Base-by-base conservation (phyloP, 2,888 invertebrate species). In the Caprella mutica region DNA sequence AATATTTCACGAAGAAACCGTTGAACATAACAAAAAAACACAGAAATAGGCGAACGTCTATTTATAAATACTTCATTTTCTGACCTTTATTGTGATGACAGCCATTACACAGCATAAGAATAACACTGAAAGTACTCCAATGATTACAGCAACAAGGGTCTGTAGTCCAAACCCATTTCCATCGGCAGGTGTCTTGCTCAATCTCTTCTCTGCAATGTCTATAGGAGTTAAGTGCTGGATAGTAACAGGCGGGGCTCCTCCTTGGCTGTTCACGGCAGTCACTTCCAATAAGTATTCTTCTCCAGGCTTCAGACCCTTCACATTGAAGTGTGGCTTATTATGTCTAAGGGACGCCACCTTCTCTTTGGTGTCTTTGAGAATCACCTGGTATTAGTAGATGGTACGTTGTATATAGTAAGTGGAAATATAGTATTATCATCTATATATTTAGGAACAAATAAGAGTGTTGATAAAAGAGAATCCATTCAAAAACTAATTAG, bases 121-220 rank as follows among this genome's bases (percentile, higher is more conserved):
- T 17, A 62, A 21, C 19, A 58, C 51, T 4, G 54, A 38, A 8
- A 52, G 52, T 5, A 58, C 59, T 1, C 56, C 62, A 21, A 39
- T 52, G 17, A 59, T 40, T 26, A 62, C 56, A n/a, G 56, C 62
- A 3, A 62, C 39, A 3, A 56, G 30, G 6, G 56, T 35, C 27
- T 50, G 19, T 4, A 56, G 48, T 23, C 33, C 48, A 2, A 42
- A 42, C 5, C 56, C 54, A 14, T 46, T 27, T 2, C 46, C 40
- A 17, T 55, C 55, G 1, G 56, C 56, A 6, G 56, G 52, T 19
- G 62, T 52, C 5, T 58, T 52, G 27, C 62, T 62, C 39, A 58
- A 51, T 19, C 62, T 52, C n/a, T 54, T 62, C 56, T 62, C 62
- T 3, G 62, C 62, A 29, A 62, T 59, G 46, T 62, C 62, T 21